A percentile compares a stretch with the other conserved stretches of the same genome.
phyloP scores from a whole-genome alignment of 2,797 vertebrate species.

The Astyanax mexicanus region DNA sequence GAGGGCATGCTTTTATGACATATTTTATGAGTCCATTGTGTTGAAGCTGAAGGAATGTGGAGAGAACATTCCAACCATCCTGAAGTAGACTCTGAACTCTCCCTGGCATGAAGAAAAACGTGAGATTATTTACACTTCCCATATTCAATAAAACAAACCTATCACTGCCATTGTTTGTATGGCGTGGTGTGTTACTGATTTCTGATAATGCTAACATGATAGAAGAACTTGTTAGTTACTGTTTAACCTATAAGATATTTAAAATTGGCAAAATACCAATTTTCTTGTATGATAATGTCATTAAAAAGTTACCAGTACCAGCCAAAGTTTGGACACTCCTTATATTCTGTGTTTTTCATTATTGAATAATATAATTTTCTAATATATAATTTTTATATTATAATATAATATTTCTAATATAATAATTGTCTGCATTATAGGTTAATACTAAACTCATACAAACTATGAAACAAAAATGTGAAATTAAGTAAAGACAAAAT shows the following conservation, averaged over 20 bases:
- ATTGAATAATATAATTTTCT: background rate
- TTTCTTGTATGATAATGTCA: background rate
- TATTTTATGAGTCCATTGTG: constrained; percentile 64
- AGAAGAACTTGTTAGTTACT: background rate
- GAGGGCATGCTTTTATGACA: constrained; percentile 47
- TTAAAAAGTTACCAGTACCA: background rate
- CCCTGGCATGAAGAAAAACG: constrained; percentile 28
- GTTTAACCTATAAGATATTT: background rate
- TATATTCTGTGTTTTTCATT: too few species aligned
- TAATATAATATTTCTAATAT: too few species aligned
- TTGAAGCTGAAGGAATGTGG: constrained; percentile 50
- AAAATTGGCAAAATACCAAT: background rate
- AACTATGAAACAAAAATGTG: too few species aligned
- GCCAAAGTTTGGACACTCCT: too few species aligned
- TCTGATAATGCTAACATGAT: too few species aligned
- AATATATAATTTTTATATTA: too few species aligned
- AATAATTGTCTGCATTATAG: too few species aligned
- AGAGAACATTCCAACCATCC: constrained; percentile 30
- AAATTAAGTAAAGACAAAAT: too few species aligned
- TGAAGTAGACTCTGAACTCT: constrained; percentile 28
- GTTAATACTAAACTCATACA: too few species aligned
- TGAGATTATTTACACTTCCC: constrained; percentile 23
- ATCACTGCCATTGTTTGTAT: constrained; percentile 6
- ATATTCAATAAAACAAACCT: background rate
- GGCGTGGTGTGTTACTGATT: background rate